These are phyloP conservation scores for Rhabdomys dilectus DNA, from an alignment of 2,113 vertebrate species.

Conservation along the genomic window DNA sequence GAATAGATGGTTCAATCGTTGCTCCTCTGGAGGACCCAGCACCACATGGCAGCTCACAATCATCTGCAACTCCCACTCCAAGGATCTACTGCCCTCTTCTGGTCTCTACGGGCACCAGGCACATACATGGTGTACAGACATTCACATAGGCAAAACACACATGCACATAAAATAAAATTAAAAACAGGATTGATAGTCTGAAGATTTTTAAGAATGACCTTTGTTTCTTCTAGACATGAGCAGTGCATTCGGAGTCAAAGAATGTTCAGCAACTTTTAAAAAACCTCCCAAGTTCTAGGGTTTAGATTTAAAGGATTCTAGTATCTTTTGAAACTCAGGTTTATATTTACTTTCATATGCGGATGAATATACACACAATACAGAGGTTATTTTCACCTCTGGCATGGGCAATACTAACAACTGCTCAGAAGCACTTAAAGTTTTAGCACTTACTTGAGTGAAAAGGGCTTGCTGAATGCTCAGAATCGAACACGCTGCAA, in stretches of 20 bases:
- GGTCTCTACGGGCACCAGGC: not conserved
- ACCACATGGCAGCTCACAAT: not conserved
- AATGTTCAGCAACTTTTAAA: not conserved
- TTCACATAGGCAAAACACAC: not conserved
- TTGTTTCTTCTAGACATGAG: conserved; percentile 18
- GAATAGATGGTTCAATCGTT: not conserved
- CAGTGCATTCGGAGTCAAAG: conserved; percentile 43
- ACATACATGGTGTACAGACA: not conserved
- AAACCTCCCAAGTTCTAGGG: not conserved
- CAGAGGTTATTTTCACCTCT: conserved; percentile 22
- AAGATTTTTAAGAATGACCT: conserved; percentile 47
- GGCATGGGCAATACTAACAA: not conserved
- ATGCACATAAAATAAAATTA: not conserved
- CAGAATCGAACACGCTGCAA: conserved; percentile 97
- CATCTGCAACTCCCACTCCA: not conserved
- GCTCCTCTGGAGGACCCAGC: not conserved
- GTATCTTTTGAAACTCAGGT: conserved; percentile 43
- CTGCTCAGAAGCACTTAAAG: conserved; percentile 24
- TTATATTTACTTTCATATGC: not conserved
- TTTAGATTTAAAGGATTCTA: conserved; percentile 43
- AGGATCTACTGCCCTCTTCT: not conserved
- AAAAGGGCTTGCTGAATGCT: conserved; percentile 93
- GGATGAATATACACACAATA: not conserved
- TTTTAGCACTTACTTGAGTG: conserved; percentile 92
- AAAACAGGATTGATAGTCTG: not conserved